Evolutionary conservation across 2,797 vertebrate species (phyloP).

Genomic region (Falco berigora): DNA sequence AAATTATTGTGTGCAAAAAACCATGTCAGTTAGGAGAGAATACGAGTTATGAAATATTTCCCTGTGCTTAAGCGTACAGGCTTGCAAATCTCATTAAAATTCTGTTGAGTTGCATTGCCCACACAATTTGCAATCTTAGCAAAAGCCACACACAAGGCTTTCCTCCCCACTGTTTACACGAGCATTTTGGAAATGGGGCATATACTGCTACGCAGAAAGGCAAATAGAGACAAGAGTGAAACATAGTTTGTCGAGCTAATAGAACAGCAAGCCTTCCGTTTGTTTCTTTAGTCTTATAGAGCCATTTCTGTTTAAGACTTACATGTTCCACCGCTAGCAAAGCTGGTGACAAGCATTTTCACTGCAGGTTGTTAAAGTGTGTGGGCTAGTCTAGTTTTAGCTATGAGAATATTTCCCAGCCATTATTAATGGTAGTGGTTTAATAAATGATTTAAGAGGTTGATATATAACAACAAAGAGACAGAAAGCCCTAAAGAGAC

Average conservation of each 20-base stretch:
- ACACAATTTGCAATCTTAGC: slow-evolving; percentile 4
- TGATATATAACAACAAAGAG: background rate
- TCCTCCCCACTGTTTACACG: background rate
- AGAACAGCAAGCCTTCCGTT: slow-evolving; percentile 22
- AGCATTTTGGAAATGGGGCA: background rate
- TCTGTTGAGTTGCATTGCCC: background rate
- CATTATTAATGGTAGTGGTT: background rate
- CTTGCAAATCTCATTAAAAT: slow-evolving; percentile 22
- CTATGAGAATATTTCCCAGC: background rate
- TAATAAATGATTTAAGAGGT: background rate
- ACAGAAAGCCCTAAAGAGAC: background rate
- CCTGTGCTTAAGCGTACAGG: background rate
- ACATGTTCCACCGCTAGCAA: background rate
- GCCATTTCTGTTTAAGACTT: background rate
- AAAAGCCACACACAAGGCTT: slow-evolving; percentile 36
- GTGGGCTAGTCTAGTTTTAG: background rate
- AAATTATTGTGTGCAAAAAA: background rate
- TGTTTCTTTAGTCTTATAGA: slow-evolving; percentile 32
- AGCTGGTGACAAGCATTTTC: background rate
- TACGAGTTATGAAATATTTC: background rate
- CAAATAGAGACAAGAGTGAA: background rate
- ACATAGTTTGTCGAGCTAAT: slow-evolving; percentile 7
- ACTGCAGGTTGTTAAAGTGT: background rate
- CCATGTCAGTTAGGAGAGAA: background rate
- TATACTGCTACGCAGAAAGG: background rate